Base-by-base conservation (phyloP, 1,140 invertebrate species). In the Plutomurus gul region DNA sequence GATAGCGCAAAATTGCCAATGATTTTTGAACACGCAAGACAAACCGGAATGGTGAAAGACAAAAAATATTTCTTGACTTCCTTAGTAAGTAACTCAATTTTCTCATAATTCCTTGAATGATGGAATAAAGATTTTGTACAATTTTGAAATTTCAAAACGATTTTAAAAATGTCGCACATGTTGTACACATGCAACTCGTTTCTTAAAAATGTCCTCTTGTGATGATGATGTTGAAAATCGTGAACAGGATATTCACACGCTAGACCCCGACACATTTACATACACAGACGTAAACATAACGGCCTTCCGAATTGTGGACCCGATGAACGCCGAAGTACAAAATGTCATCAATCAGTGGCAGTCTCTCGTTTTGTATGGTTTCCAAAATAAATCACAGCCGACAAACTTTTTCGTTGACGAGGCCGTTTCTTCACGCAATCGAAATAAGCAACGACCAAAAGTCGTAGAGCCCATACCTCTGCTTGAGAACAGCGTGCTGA, bases 241-340 rank as follows among this genome's bases (percentile, higher is more conserved):
- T 71, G 25, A 39, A 11, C 82, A 91, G 90, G 89, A 91, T 86
- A 87, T 91, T 78, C 90, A 91, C 85, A 89, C 88, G 16, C 90
- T 91, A 85, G 89, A 91, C 84, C 86, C 91, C 76, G 90, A 91
- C 82, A 89, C 90, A 84, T 91, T 91, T 86, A 89, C 89, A 84
- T 90, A 91, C 85, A 90, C 91, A 85, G 90, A 89, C 84, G 90
- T 91, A 80, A 91, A 91, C 86, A 91, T 91, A 82, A 91, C 91
- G 56, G 88, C 90, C 40, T 91, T 90, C 85, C 88, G 91, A 82
- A 85, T 91, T 79, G 89, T 92, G 20, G 87, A 89, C 79, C 85
- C 84, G 84, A 85, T n/a, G 78, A 87, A 78, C 81, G 77, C 77
- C 36, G 82, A 56, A 86, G 86, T 18, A 1, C 77, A 87, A 18